Conservation (phyloP, 2,113 vertebrate genomes). For the Apistogramma diplotaenia region DNA sequence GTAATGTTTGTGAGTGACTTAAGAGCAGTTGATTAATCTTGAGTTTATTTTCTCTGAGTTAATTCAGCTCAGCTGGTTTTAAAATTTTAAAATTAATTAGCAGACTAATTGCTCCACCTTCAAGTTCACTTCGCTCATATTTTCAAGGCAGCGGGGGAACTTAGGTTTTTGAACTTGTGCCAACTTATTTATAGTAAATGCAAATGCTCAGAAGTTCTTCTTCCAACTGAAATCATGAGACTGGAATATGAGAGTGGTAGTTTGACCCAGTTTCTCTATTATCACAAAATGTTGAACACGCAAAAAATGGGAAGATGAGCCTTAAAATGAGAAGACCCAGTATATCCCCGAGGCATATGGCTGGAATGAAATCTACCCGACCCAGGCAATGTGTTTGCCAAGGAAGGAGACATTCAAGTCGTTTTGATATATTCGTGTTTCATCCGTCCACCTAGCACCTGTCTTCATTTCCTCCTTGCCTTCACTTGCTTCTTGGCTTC, state of each 20-base stretch:
- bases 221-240: constrained; percentile 41
- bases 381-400: constrained; percentile 55
- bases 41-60: neutral
- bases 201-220: constrained; percentile 50
- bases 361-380: constrained; percentile 63
- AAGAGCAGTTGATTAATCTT: neutral
- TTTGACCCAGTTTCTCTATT: constrained; percentile 70
- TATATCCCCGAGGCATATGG: constrained; percentile 59
- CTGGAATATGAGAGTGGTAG: constrained; percentile 46
- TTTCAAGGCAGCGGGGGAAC: neutral
- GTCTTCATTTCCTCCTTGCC: constrained; percentile 50
- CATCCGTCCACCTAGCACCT: constrained; percentile 36
- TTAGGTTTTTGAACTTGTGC: neutral
- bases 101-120: neutral
- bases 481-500: constrained; percentile 54
- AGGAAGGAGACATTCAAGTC: constrained; percentile 52
- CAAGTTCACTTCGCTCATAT: neutral
- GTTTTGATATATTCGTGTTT: constrained; percentile 60
- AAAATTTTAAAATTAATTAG: neutral
- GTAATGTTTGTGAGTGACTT: neutral
- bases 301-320: constrained; percentile 66
- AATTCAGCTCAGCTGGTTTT: neutral
- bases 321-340: constrained; percentile 62
- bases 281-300: constrained; percentile 68
- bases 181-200: constrained; percentile 13